Evolutionary conservation across 2,797 vertebrate genomes (phyloP).

Genomic region (Microctenopoma lineatum): DNA sequence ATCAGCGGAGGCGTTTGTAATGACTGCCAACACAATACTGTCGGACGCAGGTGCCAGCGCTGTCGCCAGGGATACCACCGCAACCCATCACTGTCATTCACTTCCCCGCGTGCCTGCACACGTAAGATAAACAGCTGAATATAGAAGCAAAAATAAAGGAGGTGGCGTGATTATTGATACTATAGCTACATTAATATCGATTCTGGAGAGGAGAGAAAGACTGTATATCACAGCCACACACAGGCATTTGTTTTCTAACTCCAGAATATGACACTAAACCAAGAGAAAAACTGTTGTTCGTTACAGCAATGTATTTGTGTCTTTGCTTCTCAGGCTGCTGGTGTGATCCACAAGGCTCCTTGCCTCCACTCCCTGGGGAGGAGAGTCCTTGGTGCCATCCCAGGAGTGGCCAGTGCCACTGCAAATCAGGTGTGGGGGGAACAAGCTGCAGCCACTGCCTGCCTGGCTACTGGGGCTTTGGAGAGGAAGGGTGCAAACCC

Average conservation of each 20-base stretch:
- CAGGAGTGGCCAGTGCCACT: constrained; percentile 89
- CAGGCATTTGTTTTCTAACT: constrained; percentile 24
- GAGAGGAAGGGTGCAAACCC: constrained; percentile 84
- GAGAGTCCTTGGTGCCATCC: constrained; percentile 84
- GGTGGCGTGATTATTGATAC: neutral
- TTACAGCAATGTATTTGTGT: neutral
- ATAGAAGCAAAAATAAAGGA: neutral
- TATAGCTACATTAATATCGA: too few relatives aligned
- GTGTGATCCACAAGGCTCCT: constrained; percentile 86
- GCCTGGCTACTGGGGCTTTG: constrained; percentile 89
- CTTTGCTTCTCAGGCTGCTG: constrained; percentile 82
- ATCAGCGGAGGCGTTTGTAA: constrained; percentile 87
- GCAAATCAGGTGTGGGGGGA: constrained; percentile 87
- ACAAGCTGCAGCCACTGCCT: constrained; percentile 85
- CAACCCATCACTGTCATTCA: constrained; percentile 77
- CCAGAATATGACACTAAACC: neutral
- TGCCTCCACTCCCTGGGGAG: constrained; percentile 70
- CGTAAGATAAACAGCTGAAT: constrained; percentile 75
- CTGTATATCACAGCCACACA: constrained; percentile 24
- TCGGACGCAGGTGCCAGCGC: constrained; percentile 88
- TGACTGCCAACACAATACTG: constrained; percentile 87
- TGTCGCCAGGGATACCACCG: constrained; percentile 87
- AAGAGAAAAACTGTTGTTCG: neutral
- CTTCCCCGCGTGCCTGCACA: constrained; percentile 85
- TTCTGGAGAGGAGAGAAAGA: too few relatives aligned